Conservation (phyloP, 2,113 vertebrate species). For the Nicator chloris region DNA sequence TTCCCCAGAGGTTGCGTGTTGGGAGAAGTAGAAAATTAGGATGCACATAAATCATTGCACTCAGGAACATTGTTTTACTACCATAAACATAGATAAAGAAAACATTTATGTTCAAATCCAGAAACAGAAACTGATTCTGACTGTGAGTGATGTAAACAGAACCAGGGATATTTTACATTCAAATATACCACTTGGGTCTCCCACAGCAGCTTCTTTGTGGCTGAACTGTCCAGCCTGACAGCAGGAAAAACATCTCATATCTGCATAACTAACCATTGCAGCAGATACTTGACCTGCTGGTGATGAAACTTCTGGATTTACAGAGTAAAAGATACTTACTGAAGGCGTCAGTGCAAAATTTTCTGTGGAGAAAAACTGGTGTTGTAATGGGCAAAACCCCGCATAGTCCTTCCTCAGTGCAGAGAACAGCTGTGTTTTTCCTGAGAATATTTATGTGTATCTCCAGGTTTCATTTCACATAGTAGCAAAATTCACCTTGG, state of each 20-base stretch:
- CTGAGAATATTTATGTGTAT: not conserved
- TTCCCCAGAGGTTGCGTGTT: not conserved
- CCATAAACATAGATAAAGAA: not conserved
- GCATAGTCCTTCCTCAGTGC: not conserved
- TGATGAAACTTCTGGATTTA: not conserved
- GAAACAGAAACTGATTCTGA: not conserved
- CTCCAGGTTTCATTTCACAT: not conserved
- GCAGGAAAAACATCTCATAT: not conserved
- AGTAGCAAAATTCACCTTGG: not conserved
- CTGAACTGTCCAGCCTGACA: not conserved
- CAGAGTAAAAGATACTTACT: not conserved
- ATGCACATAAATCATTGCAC: not conserved
- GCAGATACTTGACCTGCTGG: not conserved
- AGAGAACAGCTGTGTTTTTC: not conserved
- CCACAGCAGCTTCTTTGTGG: not conserved
- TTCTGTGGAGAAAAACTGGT: not conserved
- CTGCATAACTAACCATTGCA: not conserved
- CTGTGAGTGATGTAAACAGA: not conserved
- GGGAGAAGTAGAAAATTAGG: not conserved
- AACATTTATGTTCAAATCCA: not conserved
- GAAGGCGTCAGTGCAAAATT: not conserved
- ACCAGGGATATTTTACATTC: not conserved
- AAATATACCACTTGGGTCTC: not conserved
- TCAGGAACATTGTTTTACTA: not conserved
- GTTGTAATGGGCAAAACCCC: not conserved